phyloP scores from a whole-genome alignment of 2,113 vertebrate species.

The Variabilichromis moorii region DNA sequence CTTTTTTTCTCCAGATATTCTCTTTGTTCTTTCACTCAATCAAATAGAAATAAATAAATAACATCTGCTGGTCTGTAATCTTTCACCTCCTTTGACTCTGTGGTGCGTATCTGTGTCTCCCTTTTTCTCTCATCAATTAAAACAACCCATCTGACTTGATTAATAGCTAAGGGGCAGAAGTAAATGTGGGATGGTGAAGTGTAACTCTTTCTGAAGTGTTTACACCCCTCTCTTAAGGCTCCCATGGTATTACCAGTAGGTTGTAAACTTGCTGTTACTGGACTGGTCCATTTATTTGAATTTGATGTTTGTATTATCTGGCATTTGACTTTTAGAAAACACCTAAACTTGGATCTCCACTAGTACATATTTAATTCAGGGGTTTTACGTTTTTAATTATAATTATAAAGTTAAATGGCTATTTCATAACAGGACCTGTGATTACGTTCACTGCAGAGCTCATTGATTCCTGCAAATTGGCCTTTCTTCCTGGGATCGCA shows the following conservation, averaged over 20 bases:
- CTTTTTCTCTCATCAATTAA: background rate
- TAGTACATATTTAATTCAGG: constrained; percentile 39
- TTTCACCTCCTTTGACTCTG: background rate
- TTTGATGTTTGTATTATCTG: background rate
- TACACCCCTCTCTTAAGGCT: background rate
- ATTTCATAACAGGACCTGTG: constrained; percentile 35
- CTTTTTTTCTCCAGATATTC: background rate
- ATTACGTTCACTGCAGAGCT: constrained; percentile 41
- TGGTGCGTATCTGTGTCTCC: background rate
- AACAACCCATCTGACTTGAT: background rate
- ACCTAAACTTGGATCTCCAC: constrained; percentile 6
- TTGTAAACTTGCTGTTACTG: background rate
- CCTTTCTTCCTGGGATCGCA: background rate
- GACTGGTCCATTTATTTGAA: background rate
- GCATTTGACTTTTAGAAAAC: background rate
- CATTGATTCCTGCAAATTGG: constrained; percentile 48
- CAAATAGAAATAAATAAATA: background rate
- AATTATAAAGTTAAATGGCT: background rate
- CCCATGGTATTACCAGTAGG: background rate
- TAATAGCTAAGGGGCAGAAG: background rate
- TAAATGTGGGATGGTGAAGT: background rate
- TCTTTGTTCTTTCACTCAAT: background rate
- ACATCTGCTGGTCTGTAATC: background rate
- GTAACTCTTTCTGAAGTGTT: constrained; percentile 10
- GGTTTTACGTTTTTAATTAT: constrained; percentile 51